These are phyloP conservation scores for Paragorgia papillata DNA, from an alignment of 92 coral and sea anemone species.

Conservation along the genomic window DNA sequence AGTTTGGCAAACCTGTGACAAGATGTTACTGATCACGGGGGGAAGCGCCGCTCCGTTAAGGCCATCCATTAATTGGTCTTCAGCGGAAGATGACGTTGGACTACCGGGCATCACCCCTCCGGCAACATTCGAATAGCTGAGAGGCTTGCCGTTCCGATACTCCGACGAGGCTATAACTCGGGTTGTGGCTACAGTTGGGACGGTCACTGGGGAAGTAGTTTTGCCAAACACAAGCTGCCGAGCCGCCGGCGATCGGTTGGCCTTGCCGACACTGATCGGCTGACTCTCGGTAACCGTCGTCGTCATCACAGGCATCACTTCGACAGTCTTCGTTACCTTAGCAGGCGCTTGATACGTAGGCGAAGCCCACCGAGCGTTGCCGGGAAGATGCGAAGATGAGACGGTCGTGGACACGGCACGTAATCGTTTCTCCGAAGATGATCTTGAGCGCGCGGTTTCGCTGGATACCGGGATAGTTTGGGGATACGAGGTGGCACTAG, in stretches of 20 bases:
- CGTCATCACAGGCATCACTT: slow-evolving; percentile 56
- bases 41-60: slow-evolving; percentile 62
- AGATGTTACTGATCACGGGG: slow-evolving; percentile 75
- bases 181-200: slow-evolving; percentile 1
- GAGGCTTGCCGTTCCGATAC: slow-evolving; percentile 34
- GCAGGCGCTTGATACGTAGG: slow-evolving; percentile 82
- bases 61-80: background rate
- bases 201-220: background rate
- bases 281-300: slow-evolving; percentile 38
- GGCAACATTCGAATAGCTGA: slow-evolving; percentile 39
- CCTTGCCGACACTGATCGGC: slow-evolving; percentile 57
- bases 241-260: slow-evolving; percentile 88
- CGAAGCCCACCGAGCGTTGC: slow-evolving; percentile 96
- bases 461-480: slow-evolving; percentile 61
- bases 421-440: slow-evolving; percentile 57
- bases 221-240: slow-evolving; percentile 55
- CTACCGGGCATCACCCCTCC: slow-evolving; percentile 36
- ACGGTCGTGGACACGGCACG: slow-evolving; percentile 23
- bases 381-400: slow-evolving; percentile 79
- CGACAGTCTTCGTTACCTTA: slow-evolving; percentile 80
- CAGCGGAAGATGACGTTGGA: background rate
- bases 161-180: slow-evolving; percentile 20
- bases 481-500: slow-evolving; percentile 49
- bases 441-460: slow-evolving; percentile 35
- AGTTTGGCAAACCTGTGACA: slow-evolving; percentile 93